phyloP scores from a whole-genome alignment of 2,888 invertebrate species.

The Dicycla oo region DNA sequence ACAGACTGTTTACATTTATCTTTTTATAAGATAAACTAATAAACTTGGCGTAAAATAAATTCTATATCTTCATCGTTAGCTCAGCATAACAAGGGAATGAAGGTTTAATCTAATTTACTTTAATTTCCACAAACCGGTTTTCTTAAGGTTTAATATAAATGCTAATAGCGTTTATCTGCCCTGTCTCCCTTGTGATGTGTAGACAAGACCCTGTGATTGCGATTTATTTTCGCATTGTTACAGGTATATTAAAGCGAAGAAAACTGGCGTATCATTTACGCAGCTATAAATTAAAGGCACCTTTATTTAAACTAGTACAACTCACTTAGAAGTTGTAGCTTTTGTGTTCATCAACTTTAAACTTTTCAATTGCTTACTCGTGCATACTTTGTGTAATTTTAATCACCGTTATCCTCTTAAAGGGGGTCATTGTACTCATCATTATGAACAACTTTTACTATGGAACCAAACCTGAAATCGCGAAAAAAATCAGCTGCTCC shows the following conservation, averaged over 20 bases:
- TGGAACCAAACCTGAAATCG: too few relatives aligned
- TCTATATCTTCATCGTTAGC: constrained; percentile 27
- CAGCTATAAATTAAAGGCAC: too few relatives aligned
- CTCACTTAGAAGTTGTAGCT: too few relatives aligned
- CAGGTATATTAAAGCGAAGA: constrained; percentile 1
- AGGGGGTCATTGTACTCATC: too few relatives aligned
- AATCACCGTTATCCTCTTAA: too few relatives aligned
- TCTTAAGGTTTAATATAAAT: constrained; percentile 87
- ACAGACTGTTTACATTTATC: constrained; percentile 14
- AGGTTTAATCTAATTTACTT: constrained; percentile 77
- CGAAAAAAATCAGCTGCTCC: too few relatives aligned
- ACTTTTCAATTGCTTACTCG: too few relatives aligned
- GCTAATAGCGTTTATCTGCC: constrained; percentile 77
- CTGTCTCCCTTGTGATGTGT: constrained; percentile 38
- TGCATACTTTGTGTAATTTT: too few relatives aligned
- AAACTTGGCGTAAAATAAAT: constrained; percentile 32
- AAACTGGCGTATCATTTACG: too few relatives aligned
- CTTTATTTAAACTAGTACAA: too few relatives aligned
- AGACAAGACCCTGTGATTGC: constrained; percentile 42
- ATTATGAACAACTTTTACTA: too few relatives aligned
- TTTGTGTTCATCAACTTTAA: too few relatives aligned
- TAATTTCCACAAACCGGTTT: constrained; percentile 79
- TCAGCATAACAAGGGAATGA: constrained; percentile 63
- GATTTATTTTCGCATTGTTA: constrained; percentile 59
- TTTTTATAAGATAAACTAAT: constrained; percentile 40